A percentile compares a stretch with the other conserved stretches of the same genome.
Conservation (phyloP, 2,888 invertebrate species). For the Lasioglossum malachurum region DNA sequence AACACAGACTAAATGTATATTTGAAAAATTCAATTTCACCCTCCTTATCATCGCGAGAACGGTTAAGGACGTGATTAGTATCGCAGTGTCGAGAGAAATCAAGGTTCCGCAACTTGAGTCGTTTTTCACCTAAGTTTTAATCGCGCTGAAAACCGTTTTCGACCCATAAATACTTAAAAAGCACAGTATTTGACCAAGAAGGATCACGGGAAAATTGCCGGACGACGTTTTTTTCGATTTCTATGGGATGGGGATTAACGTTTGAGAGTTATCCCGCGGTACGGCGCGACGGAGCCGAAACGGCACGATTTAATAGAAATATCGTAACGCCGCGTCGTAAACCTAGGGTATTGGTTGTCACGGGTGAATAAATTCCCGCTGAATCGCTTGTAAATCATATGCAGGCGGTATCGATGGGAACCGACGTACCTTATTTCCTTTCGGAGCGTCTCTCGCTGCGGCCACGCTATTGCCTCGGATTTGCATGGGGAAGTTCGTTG, state of each 20-base stretch:
- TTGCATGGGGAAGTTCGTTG: constrained; percentile 35
- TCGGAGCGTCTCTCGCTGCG: constrained; percentile 4
- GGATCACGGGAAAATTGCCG: background rate
- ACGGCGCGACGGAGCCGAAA: background rate
- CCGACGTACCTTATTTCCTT: constrained; percentile 45
- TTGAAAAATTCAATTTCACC: background rate
- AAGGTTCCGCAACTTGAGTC: background rate
- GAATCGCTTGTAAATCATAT: constrained; percentile 50
- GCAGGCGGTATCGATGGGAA: constrained; percentile 33
- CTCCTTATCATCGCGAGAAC: background rate
- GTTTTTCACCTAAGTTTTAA: background rate
- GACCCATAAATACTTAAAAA: background rate
- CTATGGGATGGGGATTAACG: background rate
- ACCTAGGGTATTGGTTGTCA: constrained; percentile 10
- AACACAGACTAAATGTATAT: too few species aligned
- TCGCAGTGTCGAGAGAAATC: background rate
- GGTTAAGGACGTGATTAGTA: background rate
- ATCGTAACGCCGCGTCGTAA: constrained; percentile 19
- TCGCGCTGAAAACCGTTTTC: background rate
- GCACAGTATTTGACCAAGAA: background rate
- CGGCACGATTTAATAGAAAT: constrained; percentile 24
- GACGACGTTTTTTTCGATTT: background rate
- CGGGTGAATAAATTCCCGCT: constrained; percentile 43
- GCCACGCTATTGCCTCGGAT: constrained; percentile 26
- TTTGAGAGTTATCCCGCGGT: background rate